These are phyloP conservation scores for Ophion slaviceki DNA, from an alignment of 2,888 invertebrate genomes.

Conservation along the genomic window DNA sequence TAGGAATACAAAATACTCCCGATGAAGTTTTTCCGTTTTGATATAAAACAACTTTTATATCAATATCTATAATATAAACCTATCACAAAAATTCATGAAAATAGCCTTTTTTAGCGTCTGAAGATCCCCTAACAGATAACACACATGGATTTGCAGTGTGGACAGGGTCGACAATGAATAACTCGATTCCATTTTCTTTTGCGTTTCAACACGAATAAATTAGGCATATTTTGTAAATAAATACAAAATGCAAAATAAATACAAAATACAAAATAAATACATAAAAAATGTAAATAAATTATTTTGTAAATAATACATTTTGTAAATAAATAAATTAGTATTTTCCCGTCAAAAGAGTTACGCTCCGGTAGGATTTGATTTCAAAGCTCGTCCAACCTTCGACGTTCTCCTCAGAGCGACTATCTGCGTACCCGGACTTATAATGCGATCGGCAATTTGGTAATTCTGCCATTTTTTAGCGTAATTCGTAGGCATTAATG, in stretches of 20 bases:
- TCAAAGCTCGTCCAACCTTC: conserved; percentile 20
- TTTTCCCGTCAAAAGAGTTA: conserved; percentile 9
- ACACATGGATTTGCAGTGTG: neutral
- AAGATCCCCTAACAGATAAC: too few relatives aligned
- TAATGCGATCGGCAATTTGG: conserved; percentile 64
- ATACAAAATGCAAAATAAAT: neutral
- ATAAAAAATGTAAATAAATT: too few relatives aligned
- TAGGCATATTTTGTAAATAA: neutral
- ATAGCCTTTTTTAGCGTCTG: too few relatives aligned
- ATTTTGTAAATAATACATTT: neutral
- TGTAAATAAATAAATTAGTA: neutral
- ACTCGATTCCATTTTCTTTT: neutral
- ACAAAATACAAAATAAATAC: too few relatives aligned
- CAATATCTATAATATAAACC: too few relatives aligned
- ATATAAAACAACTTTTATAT: too few relatives aligned
- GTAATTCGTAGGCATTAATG: conserved; percentile 67
- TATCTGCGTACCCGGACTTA: conserved; percentile 74
- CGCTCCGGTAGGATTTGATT: conserved; percentile 29
- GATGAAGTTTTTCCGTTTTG: too few relatives aligned
- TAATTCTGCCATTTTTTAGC: conserved; percentile 73
- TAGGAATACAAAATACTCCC: too few relatives aligned
- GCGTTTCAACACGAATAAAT: too few relatives aligned
- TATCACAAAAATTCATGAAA: too few relatives aligned
- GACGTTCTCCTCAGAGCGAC: conserved; percentile 50
- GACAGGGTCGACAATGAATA: neutral